Evolutionary conservation across 2,797 vertebrate genomes (phyloP).

Genomic region (Fratercula arctica): DNA sequence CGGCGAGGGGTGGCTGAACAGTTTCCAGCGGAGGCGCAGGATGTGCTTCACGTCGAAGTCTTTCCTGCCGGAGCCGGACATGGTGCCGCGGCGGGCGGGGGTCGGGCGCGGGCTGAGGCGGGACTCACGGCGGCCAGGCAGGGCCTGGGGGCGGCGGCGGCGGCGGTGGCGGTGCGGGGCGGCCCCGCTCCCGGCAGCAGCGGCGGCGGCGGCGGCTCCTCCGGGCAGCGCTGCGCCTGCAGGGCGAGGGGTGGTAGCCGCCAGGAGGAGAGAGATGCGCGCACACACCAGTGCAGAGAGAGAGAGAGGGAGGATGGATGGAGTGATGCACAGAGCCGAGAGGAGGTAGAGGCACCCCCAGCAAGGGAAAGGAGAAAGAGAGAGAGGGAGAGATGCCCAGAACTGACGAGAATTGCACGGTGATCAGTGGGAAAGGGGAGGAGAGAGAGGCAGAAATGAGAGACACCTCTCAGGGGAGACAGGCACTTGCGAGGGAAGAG

Average conservation of each 20-base stretch:
- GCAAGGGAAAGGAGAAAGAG: not conserved
- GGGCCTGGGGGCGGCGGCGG: not conserved
- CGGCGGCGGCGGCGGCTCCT: not conserved
- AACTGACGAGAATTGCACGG: slow-evolving; percentile 5
- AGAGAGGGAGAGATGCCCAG: not conserved
- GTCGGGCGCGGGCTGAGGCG: not conserved
- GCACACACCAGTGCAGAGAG: not conserved
- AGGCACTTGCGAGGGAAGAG: slow-evolving; percentile 14
- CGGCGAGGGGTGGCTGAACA: slow-evolving; percentile 80
- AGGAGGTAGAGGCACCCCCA: not conserved
- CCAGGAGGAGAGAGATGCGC: not conserved
- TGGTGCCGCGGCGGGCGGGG: slow-evolving; percentile 42
- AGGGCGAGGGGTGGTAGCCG: not conserved
- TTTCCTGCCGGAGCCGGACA: slow-evolving; percentile 80
- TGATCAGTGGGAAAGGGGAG: slow-evolving; percentile 33
- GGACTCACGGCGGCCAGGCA: not conserved
- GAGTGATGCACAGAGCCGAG: not conserved
- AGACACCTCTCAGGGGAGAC: slow-evolving; percentile 45
- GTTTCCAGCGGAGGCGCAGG: slow-evolving; percentile 81
- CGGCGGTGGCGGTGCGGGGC: not conserved
- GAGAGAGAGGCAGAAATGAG: slow-evolving; percentile 38
- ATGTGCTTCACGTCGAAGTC: slow-evolving; percentile 84
- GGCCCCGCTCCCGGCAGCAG: not conserved
- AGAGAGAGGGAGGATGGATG: not conserved
- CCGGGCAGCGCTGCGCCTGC: not conserved